Evolutionary conservation across 2,888 invertebrate genomes (phyloP).

Genomic region (Tethea ocularis): DNA sequence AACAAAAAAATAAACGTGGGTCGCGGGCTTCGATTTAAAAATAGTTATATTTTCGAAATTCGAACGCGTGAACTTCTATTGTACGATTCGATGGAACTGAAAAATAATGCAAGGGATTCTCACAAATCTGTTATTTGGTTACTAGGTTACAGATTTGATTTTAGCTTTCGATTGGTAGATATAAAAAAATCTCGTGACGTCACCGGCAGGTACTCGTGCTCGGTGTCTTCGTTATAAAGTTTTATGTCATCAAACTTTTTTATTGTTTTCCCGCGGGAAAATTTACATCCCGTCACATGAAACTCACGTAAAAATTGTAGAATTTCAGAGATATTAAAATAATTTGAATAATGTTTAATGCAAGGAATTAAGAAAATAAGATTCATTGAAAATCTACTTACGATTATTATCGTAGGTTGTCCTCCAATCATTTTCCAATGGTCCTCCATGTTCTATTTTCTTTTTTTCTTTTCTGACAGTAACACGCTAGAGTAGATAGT

Average conservation of each 20-base stretch:
- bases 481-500: background rate
- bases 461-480: background rate
- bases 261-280: background rate
- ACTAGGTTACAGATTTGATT: constrained; percentile 48
- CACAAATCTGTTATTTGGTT: constrained; percentile 66
- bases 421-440: too few species aligned
- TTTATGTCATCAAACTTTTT: constrained; percentile 5
- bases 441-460: background rate
- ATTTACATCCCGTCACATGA: background rate
- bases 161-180: constrained; percentile 17
- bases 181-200: constrained; percentile 20
- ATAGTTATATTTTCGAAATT: constrained; percentile 19
- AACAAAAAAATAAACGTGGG: constrained; percentile 1
- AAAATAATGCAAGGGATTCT: constrained; percentile 36
- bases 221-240: constrained; percentile 14
- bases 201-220: constrained; percentile 13
- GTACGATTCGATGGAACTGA: constrained; percentile 38
- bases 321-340: background rate
- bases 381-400: too few species aligned
- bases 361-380: too few species aligned
- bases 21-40: background rate
- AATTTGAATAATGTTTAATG: too few species aligned
- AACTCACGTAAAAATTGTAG: too few species aligned
- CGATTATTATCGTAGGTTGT: too few species aligned
- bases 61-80: constrained; percentile 47